Evolutionary conservation across 2,888 invertebrate genomes (phyloP).

Genomic region (Callyntrura sp.): DNA sequence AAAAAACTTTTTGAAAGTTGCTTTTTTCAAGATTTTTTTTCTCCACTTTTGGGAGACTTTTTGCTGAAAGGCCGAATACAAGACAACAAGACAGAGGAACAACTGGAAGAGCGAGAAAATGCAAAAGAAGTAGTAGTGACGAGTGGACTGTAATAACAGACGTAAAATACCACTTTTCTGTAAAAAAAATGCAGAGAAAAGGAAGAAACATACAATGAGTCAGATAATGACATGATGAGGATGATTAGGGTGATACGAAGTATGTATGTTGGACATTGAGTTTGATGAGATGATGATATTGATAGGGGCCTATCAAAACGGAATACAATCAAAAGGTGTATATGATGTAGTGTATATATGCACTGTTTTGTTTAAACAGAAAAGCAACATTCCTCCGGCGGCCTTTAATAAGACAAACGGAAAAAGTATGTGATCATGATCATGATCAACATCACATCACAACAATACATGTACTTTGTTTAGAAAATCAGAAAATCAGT

Average conservation of each 20-base stretch:
- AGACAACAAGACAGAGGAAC: too few relatives aligned
- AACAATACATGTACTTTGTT: not conserved
- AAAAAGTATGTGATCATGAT: not conserved
- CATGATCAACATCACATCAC: not conserved
- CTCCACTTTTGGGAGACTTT: too few relatives aligned
- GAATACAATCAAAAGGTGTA: not conserved
- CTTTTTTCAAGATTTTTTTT: constrained; percentile 60
- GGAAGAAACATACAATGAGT: not conserved
- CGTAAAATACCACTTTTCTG: constrained; percentile 22
- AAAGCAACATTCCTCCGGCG: constrained; percentile 43
- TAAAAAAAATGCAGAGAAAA: not conserved
- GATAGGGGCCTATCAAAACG: not conserved
- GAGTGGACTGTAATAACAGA: constrained; percentile 41
- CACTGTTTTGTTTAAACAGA: constrained; percentile 10
- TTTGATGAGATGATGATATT: constrained; percentile 7
- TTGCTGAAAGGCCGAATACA: too few relatives aligned
- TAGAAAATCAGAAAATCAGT: not conserved
- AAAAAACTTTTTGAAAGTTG: constrained; percentile 45
- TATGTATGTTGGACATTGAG: not conserved
- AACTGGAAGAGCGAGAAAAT: constrained; percentile 37
- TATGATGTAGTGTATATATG: not conserved
- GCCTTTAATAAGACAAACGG: constrained; percentile 29
- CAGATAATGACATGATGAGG: constrained; percentile 40
- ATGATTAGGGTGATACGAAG: constrained; percentile 27
- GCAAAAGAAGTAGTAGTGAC: not conserved